Evolutionary conservation across 1,140 invertebrate species (phyloP), one percentile per base, ranked within the genome.

Genomic region (Hetaerina americana): DNA sequence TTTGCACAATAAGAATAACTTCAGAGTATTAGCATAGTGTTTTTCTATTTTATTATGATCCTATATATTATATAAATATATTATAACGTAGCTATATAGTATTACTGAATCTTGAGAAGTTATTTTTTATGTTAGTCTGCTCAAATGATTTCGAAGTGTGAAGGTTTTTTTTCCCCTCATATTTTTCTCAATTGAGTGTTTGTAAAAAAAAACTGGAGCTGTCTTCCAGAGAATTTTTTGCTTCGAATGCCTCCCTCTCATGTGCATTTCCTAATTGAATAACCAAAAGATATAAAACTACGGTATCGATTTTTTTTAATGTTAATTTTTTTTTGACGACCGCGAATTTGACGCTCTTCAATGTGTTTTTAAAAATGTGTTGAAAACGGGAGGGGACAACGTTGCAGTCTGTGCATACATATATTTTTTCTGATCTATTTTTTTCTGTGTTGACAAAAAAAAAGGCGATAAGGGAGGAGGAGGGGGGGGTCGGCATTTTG

Each of bases 61-160:
- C 40, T 57, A 57, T 57, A 57, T 57, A 57, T 57, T 57, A 57
- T 57, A 57, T 57, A 57, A 57, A 57, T 57, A 57, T 57, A 57
- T 57, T 57, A 57, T 57, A 57, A 57, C 40, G 40, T 57, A 57
- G 40, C 40, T 57, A 57, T 57, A 57, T 57, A 57, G 40, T 57
- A 57, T 57, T 57, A 57, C 15, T 57, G 22, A 57, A 57, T 57
- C 40, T 57, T 57, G 40, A 57, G 40, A 57, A 57, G 40, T 57
- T 57, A 57, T 57, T 57, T 57, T 57, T 57, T 57, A 57, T 57
- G 40, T 57, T 57, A 57, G 40, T 57, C 40, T 57, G 40, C 40
- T 57, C 40, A 57, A 57, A 57, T 57, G 40, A 57, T 57, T 57
- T 57, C 40, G 22, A 57, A 57, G 40, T 57, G 40, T 57, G 40